phyloP scores from a whole-genome alignment of 2,797 vertebrate species.

The Pogoniulus pusillus region DNA sequence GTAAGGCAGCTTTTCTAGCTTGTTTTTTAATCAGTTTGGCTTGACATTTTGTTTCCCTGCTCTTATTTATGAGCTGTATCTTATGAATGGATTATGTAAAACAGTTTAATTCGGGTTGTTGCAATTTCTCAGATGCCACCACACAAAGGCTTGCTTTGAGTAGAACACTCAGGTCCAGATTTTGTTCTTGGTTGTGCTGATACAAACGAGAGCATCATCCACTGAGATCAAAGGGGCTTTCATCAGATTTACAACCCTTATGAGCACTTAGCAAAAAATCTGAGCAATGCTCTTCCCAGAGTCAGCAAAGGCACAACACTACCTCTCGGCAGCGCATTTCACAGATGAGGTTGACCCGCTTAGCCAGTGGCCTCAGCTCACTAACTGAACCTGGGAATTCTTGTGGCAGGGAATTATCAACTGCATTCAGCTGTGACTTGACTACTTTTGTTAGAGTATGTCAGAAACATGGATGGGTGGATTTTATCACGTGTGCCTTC shows the following conservation, averaged over 20 bases:
- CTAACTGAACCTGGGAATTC: neutral
- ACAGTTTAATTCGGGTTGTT: slow-evolving; percentile 46
- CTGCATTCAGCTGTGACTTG: neutral
- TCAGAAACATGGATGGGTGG: neutral
- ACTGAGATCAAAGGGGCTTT: slow-evolving; percentile 18
- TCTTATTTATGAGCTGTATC: slow-evolving; percentile 56
- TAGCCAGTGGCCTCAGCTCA: neutral
- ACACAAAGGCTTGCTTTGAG: neutral
- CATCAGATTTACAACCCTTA: neutral
- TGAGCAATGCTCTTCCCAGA: neutral
- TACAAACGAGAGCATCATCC: slow-evolving; percentile 18
- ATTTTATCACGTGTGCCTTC: slow-evolving; percentile 1
- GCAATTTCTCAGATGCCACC: slow-evolving; percentile 37
- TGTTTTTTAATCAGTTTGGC: slow-evolving; percentile 45
- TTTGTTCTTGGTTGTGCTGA: neutral
- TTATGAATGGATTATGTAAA: slow-evolving; percentile 65
- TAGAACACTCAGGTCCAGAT: slow-evolving; percentile 2
- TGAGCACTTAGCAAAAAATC: neutral
- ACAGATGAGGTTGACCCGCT: neutral
- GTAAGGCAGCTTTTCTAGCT: slow-evolving; percentile 38
- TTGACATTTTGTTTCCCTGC: slow-evolving; percentile 50
- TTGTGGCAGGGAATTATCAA: neutral
- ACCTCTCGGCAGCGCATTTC: neutral
- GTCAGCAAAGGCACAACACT: neutral
- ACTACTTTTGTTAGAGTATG: neutral